Evolutionary conservation across 1,140 invertebrate species (phyloP).

Genomic region (Coboldia fuscipes): DNA sequence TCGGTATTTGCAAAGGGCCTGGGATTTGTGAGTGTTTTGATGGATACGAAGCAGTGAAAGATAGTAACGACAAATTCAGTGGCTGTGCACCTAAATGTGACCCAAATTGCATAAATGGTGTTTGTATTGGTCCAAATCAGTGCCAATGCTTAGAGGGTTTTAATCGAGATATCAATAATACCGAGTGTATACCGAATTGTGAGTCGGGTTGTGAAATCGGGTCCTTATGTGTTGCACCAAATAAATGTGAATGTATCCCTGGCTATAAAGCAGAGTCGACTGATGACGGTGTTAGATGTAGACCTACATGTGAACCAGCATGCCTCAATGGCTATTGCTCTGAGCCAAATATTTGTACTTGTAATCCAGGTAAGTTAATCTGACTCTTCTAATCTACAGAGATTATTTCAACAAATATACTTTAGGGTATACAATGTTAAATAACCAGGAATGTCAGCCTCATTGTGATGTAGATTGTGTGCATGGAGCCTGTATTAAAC

Average conservation of each 20-base stretch:
- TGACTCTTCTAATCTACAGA: background rate
- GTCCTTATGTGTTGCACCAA: slow-evolving; percentile 11
- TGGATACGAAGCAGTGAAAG: slow-evolving; percentile 12
- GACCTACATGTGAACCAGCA: slow-evolving; percentile 14
- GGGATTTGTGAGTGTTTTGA: slow-evolving; percentile 15
- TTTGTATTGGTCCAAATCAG: background rate
- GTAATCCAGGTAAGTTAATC: slow-evolving; percentile 7
- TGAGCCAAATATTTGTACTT: slow-evolving; percentile 13
- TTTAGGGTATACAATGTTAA: slow-evolving; percentile 15
- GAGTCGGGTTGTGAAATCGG: slow-evolving; percentile 18
- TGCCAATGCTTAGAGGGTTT: background rate
- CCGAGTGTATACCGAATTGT: slow-evolving; percentile 16
- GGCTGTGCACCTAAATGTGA: slow-evolving; percentile 4
- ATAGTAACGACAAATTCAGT: slow-evolving; percentile 2
- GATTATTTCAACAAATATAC: slow-evolving; percentile 10
- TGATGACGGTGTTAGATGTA: too few relatives aligned
- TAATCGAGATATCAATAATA: slow-evolving; percentile 4
- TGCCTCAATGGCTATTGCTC: slow-evolving; percentile 13
- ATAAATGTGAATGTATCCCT: slow-evolving; percentile 11
- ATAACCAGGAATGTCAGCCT: slow-evolving; percentile 9
- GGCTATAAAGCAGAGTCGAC: slow-evolving; percentile 11
- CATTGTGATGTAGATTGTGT: background rate
- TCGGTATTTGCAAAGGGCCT: slow-evolving; percentile 16
- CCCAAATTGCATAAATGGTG: background rate
- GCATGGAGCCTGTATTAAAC: background rate